Conservation (phyloP, 2,888 invertebrate species). For the Panorpa germanica region DNA sequence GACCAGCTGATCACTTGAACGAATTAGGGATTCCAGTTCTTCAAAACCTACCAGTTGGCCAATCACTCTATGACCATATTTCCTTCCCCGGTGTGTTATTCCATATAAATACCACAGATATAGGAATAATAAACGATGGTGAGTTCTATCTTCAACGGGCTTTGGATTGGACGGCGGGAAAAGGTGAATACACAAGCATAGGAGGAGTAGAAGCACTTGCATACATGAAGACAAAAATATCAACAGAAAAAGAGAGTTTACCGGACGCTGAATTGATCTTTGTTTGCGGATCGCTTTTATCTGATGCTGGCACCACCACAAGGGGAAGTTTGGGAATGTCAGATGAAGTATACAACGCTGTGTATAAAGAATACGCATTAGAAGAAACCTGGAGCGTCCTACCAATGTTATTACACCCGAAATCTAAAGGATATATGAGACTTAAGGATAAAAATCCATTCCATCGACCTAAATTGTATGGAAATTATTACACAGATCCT, state of each 20-base stretch:
- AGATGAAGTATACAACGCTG: slow-evolving; percentile 25
- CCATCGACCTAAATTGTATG: slow-evolving; percentile 36
- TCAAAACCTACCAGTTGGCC: slow-evolving; percentile 28
- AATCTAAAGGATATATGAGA: slow-evolving; percentile 28
- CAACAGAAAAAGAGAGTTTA: too few relatives aligned
- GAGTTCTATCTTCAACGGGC: neutral
- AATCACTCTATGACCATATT: slow-evolving; percentile 30
- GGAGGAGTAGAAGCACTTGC: slow-evolving; percentile 34
- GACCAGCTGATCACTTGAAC: slow-evolving; percentile 25
- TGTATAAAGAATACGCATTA: slow-evolving; percentile 25
- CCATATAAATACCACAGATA: slow-evolving; percentile 17
- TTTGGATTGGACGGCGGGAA: slow-evolving; percentile 10
- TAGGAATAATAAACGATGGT: too few relatives aligned
- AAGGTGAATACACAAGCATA: slow-evolving; percentile 22
- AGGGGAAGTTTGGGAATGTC: slow-evolving; percentile 24
- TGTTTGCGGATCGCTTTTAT: slow-evolving; percentile 31
- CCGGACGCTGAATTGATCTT: slow-evolving; percentile 42
- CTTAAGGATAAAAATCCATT: slow-evolving; percentile 31
- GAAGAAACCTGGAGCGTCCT: slow-evolving; percentile 28
- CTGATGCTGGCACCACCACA: slow-evolving; percentile 29
- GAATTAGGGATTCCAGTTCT: slow-evolving; percentile 21
- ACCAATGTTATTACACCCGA: slow-evolving; percentile 36
- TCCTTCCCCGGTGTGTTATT: slow-evolving; percentile 41
- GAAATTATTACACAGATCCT: slow-evolving; percentile 32
- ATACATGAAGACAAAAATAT: slow-evolving; percentile 31